Percentiles rank a stretch among this genome's conserved stretches.
phyloP scores from a whole-genome alignment of 2,888 invertebrate genomes.

The Trachelus tabidus region DNA sequence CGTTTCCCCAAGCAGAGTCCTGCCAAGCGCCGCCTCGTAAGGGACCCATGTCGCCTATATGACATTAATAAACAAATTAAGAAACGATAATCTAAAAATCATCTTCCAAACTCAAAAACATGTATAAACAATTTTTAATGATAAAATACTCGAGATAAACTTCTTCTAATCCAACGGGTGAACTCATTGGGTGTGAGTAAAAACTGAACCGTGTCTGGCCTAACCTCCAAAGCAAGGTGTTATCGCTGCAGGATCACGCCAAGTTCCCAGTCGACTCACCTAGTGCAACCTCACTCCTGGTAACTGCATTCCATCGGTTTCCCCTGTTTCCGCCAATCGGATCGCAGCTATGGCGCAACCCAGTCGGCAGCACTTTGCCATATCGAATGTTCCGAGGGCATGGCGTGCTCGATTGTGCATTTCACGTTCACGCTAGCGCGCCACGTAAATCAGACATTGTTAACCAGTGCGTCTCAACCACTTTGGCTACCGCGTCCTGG shows the following conservation, averaged over 20 bases:
- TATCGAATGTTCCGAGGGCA: slow-evolving; percentile 10
- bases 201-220: slow-evolving; percentile 18
- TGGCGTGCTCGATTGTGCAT: slow-evolving; percentile 22
- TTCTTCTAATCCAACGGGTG: not conserved
- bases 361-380: not conserved
- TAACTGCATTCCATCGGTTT: slow-evolving; percentile 54
- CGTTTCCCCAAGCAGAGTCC: not conserved
- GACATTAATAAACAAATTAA: not conserved
- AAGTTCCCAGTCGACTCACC: slow-evolving; percentile 9
- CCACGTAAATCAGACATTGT: slow-evolving; percentile 31
- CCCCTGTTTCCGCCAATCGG: slow-evolving; percentile 38
- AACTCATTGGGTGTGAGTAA: not conserved
- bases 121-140: not conserved
- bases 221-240: slow-evolving; percentile 32
- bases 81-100: not conserved
- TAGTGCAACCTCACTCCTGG: slow-evolving; percentile 37
- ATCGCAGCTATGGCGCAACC: slow-evolving; percentile 27
- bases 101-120: too few species aligned
- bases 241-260: slow-evolving; percentile 48
- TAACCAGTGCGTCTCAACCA: slow-evolving; percentile 23
- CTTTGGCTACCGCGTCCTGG: not conserved
- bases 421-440: slow-evolving; percentile 25
- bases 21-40: not conserved
- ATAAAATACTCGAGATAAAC: not conserved
- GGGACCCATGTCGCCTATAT: not conserved